Conservation (phyloP, 2,888 invertebrate genomes). For the Frankliniella fusca region DNA sequence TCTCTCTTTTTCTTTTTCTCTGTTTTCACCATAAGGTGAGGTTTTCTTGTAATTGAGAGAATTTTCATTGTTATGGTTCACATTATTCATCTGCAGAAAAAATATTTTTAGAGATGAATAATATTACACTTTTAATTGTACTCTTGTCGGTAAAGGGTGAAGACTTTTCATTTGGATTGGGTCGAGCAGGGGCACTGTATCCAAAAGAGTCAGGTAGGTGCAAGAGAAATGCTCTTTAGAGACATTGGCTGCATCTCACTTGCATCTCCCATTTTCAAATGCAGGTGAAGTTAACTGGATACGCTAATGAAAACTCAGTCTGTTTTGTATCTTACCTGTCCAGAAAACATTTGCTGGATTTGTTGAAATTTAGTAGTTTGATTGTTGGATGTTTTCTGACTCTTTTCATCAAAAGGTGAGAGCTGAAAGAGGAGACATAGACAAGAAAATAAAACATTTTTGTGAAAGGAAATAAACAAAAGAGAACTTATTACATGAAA, state of each 20-base stretch:
- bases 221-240: too few relatives aligned
- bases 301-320: conserved; percentile 43
- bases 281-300: too few relatives aligned
- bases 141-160: too few relatives aligned
- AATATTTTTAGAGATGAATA: background rate
- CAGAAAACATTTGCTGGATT: conserved; percentile 64
- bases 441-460: background rate
- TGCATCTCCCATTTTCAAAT: too few relatives aligned
- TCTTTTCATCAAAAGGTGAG: conserved; percentile 56
- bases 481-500: background rate
- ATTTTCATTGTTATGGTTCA: conserved; percentile 49
- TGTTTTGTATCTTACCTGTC: conserved; percentile 48
- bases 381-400: conserved; percentile 69
- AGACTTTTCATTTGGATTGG: too few relatives aligned
- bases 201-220: too few relatives aligned
- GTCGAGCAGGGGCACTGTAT: too few relatives aligned
- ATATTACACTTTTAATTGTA: too few relatives aligned
- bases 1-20: conserved; percentile 4
- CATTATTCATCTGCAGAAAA: conserved; percentile 53
- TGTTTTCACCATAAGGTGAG: conserved; percentile 6
- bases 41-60: conserved; percentile 1
- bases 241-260: too few relatives aligned
- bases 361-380: conserved; percentile 78
- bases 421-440: conserved; percentile 36
- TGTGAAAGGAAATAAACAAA: background rate